A percentile compares a stretch with the other conserved stretches of the same genome.
Conservation (phyloP, 2,888 invertebrate genomes). For the Drosophila helvetica region DNA sequence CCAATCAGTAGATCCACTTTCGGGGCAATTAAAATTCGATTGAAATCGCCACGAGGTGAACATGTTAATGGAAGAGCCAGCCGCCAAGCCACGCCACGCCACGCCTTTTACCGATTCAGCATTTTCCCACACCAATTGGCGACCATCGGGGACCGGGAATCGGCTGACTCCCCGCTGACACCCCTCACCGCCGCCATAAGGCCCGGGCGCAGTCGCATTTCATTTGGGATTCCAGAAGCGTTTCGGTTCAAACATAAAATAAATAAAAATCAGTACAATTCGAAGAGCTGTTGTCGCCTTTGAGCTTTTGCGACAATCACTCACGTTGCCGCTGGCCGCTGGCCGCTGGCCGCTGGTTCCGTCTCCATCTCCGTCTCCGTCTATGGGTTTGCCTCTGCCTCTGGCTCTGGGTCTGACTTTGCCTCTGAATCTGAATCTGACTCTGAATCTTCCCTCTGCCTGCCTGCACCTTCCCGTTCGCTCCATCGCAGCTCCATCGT, state of each 20-base stretch:
- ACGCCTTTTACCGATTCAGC: constrained; percentile 47
- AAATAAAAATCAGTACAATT: constrained; percentile 80
- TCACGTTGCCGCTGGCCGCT: constrained; percentile 59
- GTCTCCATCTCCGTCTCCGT: constrained; percentile 15
- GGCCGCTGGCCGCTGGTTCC: constrained; percentile 27
- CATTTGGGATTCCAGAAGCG: constrained; percentile 77
- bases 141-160: constrained; percentile 1
- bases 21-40: constrained; percentile 58
- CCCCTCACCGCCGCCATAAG: too few relatives aligned
- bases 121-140: constrained; percentile 74
- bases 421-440: background rate
- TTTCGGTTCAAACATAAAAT: constrained; percentile 81
- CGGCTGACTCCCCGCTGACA: background rate
- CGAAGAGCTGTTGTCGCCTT: constrained; percentile 75
- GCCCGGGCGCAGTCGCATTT: constrained; percentile 55
- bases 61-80: constrained; percentile 59
- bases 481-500: constrained; percentile 6
- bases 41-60: constrained; percentile 41
- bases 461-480: constrained; percentile 21
- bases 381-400: constrained; percentile 24
- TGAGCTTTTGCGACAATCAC: constrained; percentile 79
- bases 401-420: constrained; percentile 13
- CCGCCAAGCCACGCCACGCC: constrained; percentile 56
- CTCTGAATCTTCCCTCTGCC: background rate
- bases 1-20: constrained; percentile 33